Conservation (phyloP, 2,888 invertebrate genomes). For the Epinotia nisella region DNA sequence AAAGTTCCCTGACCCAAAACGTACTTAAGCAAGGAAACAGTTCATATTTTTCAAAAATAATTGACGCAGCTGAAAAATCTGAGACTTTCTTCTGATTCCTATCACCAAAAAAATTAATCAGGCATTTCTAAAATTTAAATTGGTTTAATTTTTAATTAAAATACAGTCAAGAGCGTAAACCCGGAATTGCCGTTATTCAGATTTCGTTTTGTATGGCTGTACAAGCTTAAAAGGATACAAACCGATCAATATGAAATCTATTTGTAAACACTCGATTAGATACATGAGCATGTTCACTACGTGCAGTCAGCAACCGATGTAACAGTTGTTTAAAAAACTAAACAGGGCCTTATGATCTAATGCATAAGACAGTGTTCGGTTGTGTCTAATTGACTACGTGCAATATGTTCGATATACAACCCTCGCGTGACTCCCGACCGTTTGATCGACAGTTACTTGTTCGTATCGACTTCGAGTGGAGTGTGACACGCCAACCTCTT, state of each 20-base stretch:
- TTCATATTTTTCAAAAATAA: no score
- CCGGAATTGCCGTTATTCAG: no score
- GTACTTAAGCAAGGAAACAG: no score
- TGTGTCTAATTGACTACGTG: neutral
- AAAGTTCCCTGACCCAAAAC: no score
- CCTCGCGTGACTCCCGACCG: conserved; percentile 70
- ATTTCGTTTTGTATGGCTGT: no score
- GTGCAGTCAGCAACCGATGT: neutral
- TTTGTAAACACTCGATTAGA: neutral
- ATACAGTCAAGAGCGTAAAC: no score
- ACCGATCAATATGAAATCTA: neutral
- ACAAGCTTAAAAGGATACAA: neutral
- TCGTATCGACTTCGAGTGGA: conserved; percentile 71
- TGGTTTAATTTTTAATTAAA: no score
- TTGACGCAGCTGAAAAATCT: no score
- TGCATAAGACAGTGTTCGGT: neutral
- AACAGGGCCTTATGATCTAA: neutral
- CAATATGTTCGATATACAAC: conserved; percentile 21
- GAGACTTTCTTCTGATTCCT: no score
- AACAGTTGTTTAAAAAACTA: neutral
- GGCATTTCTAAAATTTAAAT: no score
- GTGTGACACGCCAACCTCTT: conserved; percentile 72
- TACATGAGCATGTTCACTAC: neutral
- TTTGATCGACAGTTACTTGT: conserved; percentile 63
- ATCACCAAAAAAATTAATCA: no score